Conservation (phyloP, 1,140 invertebrate genomes). For the Tetragnatha versicolor region DNA sequence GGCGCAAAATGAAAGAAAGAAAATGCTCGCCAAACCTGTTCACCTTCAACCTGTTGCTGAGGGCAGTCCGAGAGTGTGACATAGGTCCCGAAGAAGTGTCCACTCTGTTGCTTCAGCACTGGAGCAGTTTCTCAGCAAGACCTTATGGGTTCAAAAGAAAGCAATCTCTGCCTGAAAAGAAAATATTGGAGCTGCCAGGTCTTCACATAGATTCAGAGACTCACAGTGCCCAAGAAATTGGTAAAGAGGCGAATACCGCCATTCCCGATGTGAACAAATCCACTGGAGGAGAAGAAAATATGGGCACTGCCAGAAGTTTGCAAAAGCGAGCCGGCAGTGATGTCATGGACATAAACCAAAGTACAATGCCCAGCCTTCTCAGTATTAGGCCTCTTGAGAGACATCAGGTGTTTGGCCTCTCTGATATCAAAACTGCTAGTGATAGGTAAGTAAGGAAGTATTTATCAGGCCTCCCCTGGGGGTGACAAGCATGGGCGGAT, state of each 20-base stretch:
- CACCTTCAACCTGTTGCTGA: slow-evolving; percentile 82
- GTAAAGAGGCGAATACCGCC: not conserved
- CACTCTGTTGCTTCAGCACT: slow-evolving; percentile 40
- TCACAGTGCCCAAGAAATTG: not conserved
- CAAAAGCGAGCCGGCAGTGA: not conserved
- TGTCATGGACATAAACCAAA: not conserved
- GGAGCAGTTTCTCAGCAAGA: slow-evolving; percentile 28
- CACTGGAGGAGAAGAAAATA: not conserved
- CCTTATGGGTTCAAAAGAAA: slow-evolving; percentile 38
- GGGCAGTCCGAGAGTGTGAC: slow-evolving; percentile 79
- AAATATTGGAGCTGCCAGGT: not conserved
- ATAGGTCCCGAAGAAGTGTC: slow-evolving; percentile 68
- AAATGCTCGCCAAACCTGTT: slow-evolving; percentile 73
- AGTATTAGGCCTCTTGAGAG: not conserved
- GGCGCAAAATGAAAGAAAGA: slow-evolving; percentile 77
- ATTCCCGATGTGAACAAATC: not conserved
- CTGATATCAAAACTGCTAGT: slow-evolving; percentile 19
- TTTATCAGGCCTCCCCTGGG: not conserved
- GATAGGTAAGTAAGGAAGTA: slow-evolving; percentile 17
- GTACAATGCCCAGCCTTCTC: slow-evolving; percentile 1
- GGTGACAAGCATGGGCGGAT: not conserved
- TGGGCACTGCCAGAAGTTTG: not conserved
- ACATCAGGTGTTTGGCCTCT: not conserved
- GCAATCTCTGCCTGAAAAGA: not conserved
- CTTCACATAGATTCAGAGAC: not conserved